Base-by-base conservation (phyloP, 2,888 invertebrate species). In the Thecophora atra region DNA sequence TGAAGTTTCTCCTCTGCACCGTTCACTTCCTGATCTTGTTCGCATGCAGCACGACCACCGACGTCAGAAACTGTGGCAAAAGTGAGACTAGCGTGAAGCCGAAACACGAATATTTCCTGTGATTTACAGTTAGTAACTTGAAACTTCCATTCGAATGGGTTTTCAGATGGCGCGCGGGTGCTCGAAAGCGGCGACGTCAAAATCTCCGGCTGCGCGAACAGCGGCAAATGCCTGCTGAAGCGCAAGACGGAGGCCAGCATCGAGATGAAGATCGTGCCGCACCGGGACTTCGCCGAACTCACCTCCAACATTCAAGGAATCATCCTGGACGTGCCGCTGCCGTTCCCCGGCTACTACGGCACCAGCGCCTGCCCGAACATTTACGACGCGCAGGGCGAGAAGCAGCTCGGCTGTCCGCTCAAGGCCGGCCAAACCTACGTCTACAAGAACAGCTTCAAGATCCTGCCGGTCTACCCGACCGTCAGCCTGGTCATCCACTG, bases 271-370 rank as follows among this genome's bases (percentile, higher is more conserved):
- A 90, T 94, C 72, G 88, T 82, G 44, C 89, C 93, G 71, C 88
- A 88, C 0, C 82, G 84, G 17, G 90, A 92, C 75, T 80, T 90
- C n/a, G 71, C 81, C 0, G 84, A 83, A 0, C 69, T 94, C 62
- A 89, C 69, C 60, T 92, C 91, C 73, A 82, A 86, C 11, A 94
- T 94, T 7, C 85, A 84, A 74, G 95, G 92, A 0, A 85, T 88
- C 0, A 88, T 94, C 21, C 81, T 89, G 2, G 91, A 90, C 0
- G 81, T 93, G 0, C 87, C 89, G 0, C 80, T 95, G 67, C 94
- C 95, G 0, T 94, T 94, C 82, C 81, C 93, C 13, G 94, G 95
- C 11, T 93, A 94, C 17, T 92, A 94, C 81, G 92, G 91, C 15
- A 87, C 86, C 28, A 88, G 89, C 67, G 91, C 93, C 42, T 94